Evolutionary conservation across 2,888 invertebrate genomes (phyloP).

Genomic region (Chaetogeoica ovagalla): DNA sequence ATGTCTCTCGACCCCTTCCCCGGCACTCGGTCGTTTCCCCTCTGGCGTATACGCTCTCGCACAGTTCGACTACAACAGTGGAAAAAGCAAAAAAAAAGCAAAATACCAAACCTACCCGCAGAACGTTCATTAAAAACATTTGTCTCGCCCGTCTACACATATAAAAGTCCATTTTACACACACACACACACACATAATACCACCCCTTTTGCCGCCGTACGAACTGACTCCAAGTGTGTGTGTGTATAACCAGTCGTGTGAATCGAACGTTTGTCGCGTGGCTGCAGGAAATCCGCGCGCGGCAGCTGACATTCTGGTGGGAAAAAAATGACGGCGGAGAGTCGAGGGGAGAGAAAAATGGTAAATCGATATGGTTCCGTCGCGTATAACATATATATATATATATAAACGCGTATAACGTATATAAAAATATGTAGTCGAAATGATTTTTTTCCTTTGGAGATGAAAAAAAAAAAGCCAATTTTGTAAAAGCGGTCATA

Average conservation of each 20-base stretch:
- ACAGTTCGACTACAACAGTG: slow-evolving; percentile 9
- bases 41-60: background rate
- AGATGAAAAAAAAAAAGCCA: slow-evolving; percentile 37
- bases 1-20: background rate
- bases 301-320: slow-evolving; percentile 44
- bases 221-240: slow-evolving; percentile 17
- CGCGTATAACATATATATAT: background rate
- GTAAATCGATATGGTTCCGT: slow-evolving; percentile 45
- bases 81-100: slow-evolving; percentile 49
- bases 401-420: background rate
- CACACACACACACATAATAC: background rate
- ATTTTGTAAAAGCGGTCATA: slow-evolving; percentile 38
- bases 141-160: slow-evolving; percentile 25
- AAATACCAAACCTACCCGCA: slow-evolving; percentile 27
- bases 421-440: background rate
- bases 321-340: slow-evolving; percentile 11
- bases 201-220: slow-evolving; percentile 1
- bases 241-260: slow-evolving; percentile 43
- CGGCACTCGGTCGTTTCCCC: too few species aligned
- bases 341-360: slow-evolving; percentile 36
- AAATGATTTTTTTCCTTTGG: slow-evolving; percentile 37
- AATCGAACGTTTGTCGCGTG: slow-evolving; percentile 41
- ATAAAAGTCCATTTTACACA: background rate
- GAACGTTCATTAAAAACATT: slow-evolving; percentile 52
- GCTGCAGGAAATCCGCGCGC: slow-evolving; percentile 32